A percentile compares a stretch with the other conserved stretches of the same genome.
Conservation (phyloP, 2,888 invertebrate species). For the Thereva unica region DNA sequence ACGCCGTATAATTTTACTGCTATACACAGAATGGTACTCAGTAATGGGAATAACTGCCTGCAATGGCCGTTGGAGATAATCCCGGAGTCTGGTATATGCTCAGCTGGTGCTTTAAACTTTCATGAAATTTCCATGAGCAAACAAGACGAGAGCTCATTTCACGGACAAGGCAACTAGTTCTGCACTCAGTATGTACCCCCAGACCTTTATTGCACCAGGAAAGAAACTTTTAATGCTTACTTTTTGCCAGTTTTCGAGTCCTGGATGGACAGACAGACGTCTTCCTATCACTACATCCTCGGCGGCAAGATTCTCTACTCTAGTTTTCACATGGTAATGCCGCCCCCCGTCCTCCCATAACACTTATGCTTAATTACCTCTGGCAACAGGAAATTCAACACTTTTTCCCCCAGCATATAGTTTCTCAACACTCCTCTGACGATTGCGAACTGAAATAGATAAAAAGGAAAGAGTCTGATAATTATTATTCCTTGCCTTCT, state of each 20-base stretch:
- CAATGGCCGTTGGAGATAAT: constrained; percentile 31
- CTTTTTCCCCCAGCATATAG: too few relatives aligned
- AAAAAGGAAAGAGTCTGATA: too few relatives aligned
- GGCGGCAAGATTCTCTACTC: constrained; percentile 17
- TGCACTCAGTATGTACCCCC: constrained; percentile 3
- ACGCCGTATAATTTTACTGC: constrained; percentile 13
- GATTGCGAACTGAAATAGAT: too few relatives aligned
- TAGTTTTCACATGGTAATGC: constrained; percentile 12
- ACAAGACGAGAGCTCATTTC: constrained; percentile 23
- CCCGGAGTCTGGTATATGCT: constrained; percentile 12
- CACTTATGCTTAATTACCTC: constrained; percentile 20
- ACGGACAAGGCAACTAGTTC: constrained; percentile 7
- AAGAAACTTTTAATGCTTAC: constrained; percentile 15
- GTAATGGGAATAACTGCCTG: constrained; percentile 35
- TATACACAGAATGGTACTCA: constrained; percentile 17
- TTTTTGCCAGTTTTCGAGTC: neutral
- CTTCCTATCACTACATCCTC: neutral
- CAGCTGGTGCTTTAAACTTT: constrained; percentile 25
- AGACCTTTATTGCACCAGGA: constrained; percentile 13
- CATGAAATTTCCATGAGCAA: constrained; percentile 30
- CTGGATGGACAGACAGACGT: constrained; percentile 7
- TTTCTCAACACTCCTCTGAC: too few relatives aligned
- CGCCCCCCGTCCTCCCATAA: constrained; percentile 4
- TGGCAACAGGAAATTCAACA: too few relatives aligned
- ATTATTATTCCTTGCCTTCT: too few relatives aligned